These are phyloP conservation scores for Acleris holmiana DNA, from an alignment of 2,888 invertebrate genomes.

Conservation along the genomic window DNA sequence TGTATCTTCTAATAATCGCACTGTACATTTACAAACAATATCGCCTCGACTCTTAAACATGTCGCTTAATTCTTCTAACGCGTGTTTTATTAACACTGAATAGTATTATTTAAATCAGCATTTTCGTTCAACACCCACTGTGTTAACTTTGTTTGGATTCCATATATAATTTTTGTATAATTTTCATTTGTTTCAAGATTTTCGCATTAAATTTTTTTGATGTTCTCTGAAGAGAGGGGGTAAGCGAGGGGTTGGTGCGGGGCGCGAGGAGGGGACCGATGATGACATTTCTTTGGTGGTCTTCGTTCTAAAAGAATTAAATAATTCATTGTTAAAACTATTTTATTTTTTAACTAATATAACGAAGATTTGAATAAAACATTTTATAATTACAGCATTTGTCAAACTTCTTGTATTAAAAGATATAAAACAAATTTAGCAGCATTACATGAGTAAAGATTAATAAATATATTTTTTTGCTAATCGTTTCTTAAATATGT, in stretches of 20 bases:
- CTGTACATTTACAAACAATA: conserved; percentile 93
- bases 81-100: conserved; percentile 29
- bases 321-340: background rate
- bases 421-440: too few relatives aligned
- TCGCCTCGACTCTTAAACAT: conserved; percentile 90
- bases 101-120: conserved; percentile 43
- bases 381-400: too few relatives aligned
- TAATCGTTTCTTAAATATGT: background rate
- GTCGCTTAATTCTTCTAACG: conserved; percentile 45
- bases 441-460: background rate
- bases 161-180: conserved; percentile 41
- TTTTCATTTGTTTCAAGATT: conserved; percentile 59
- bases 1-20: conserved; percentile 94
- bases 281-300: conserved; percentile 42
- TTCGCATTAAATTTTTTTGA: conserved; percentile 41
- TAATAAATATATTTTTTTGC: background rate
- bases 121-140: conserved; percentile 44
- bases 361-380: too few relatives aligned
- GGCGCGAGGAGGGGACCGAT: conserved; percentile 40
- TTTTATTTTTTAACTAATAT: background rate
- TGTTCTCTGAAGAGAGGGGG: conserved; percentile 11
- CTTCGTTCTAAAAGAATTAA: conserved; percentile 20
- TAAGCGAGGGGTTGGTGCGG: conserved; percentile 44
- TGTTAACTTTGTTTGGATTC: conserved; percentile 45
- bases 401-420: too few relatives aligned